Base-by-base conservation (phyloP, 2,113 vertebrate species). In the Sapayoa aenigma region DNA sequence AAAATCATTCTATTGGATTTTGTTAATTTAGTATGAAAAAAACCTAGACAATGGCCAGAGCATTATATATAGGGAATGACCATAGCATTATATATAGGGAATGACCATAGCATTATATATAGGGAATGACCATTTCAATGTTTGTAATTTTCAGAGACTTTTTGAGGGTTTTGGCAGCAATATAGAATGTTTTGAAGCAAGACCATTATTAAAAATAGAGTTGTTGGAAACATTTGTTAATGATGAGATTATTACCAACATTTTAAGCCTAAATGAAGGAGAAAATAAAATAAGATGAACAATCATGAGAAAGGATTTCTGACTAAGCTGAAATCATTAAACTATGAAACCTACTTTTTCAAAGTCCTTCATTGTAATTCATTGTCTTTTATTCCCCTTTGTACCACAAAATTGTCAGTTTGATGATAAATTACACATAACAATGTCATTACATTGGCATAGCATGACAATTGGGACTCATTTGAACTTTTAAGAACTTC, bases 401-500 rank as follows among this genome's bases (percentile, higher is more conserved):
- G 79, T 91, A 87, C 46, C 44, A 84, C 84, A 88, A 88, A 95
- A 55, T 62, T 94, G 94, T 93, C 94, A 91, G 46, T 69, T 50
- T 85, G 60, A 93, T 93, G 79, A 93, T 87, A 78, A 75, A 95
- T 94, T 94, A 53, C 74, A 92, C 37, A 91, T 95, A 96, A 92
- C 60, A 93, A 71, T 95, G 93, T 81, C 73, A 90, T 93, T 93
- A 84, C 56, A 83, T 73, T 94, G 86, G 72, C 47, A 67, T 90
- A 96, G 96, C 71, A 75, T 91, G 90, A 65, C 92, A 88, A 90
- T 35, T 86, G 96, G 90, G 94, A 96, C 52, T 93, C 71, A 84
- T 96, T 84, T 91, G 74, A 96, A 97, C 93, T 96, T 96, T 86
- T 88, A 50, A 75, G 95, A 91, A 91, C 83, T 95, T 95, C 87